Evolutionary conservation across 2,113 vertebrate genomes (phyloP).

Genomic region (Tragelaphus strepsiceros): DNA sequence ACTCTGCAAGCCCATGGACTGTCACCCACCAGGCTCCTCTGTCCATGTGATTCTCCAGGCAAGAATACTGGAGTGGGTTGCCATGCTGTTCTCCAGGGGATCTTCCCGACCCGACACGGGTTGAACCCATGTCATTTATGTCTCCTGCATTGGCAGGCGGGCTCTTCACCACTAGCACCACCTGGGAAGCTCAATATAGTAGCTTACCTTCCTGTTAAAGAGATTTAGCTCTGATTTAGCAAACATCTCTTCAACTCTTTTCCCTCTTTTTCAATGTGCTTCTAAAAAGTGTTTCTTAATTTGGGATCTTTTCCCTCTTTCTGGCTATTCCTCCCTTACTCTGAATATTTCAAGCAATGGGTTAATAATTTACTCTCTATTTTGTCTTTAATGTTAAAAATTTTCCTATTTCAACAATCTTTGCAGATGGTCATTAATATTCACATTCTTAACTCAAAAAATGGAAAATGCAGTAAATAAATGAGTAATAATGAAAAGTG

Average conservation of each 20-base stretch:
- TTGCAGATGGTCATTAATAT: background rate
- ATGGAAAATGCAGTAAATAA: background rate
- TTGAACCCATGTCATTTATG: fast-evolving
- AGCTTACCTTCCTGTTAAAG: background rate
- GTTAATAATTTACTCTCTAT: background rate
- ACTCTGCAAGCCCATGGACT: background rate
- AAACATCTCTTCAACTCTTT: background rate
- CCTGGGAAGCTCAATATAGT: background rate
- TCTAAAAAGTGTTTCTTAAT: background rate
- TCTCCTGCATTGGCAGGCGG: background rate
- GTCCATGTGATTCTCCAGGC: background rate
- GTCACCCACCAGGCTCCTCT: background rate
- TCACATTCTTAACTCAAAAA: background rate
- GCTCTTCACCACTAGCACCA: background rate
- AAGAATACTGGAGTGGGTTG: background rate
- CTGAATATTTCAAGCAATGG: background rate
- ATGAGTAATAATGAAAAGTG: background rate
- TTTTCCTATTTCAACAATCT: background rate
- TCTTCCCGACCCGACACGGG: background rate
- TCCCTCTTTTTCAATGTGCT: background rate
- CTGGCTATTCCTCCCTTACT: background rate
- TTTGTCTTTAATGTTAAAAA: background rate
- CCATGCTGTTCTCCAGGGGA: background rate
- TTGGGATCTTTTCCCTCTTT: background rate
- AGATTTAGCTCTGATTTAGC: background rate